These are phyloP conservation scores for Drosophila ogumai DNA, from an alignment of 1,140 invertebrate genomes.

Conservation along the genomic window DNA sequence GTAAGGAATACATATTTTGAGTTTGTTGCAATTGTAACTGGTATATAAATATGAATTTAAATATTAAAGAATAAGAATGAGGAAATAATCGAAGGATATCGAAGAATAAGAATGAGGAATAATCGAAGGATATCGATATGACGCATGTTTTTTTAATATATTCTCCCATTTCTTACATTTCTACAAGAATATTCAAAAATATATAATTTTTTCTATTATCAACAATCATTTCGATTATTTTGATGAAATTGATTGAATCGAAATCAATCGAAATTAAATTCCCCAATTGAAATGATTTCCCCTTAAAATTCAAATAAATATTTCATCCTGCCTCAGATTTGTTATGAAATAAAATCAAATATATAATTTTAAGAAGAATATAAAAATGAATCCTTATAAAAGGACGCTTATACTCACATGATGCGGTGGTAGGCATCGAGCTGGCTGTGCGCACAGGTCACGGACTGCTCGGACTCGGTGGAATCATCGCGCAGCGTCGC, in stretches of 20 bases:
- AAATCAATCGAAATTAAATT: too few species aligned
- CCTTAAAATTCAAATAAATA: background rate
- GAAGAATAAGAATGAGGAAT: background rate
- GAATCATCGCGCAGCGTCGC: conserved; percentile 85
- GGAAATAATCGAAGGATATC: too few species aligned
- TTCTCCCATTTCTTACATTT: too few species aligned
- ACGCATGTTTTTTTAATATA: background rate
- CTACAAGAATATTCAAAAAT: too few species aligned
- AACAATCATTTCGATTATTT: too few species aligned
- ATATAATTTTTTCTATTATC: too few species aligned
- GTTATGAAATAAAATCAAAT: background rate
- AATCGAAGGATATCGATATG: background rate
- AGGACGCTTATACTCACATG: conserved; percentile 72
- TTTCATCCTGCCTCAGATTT: too few species aligned
- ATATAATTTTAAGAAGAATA: background rate
- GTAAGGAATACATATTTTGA: background rate
- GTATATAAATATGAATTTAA: background rate
- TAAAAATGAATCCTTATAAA: too few species aligned
- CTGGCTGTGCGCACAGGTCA: conserved; percentile 82
- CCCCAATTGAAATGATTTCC: too few species aligned
- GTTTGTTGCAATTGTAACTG: background rate
- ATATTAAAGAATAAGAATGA: background rate
- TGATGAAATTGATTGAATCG: too few species aligned
- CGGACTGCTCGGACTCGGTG: conserved; percentile 84
- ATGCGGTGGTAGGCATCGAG: conserved; percentile 84